Conservation (phyloP, 1,140 invertebrate genomes). For the Zaprionus ghesquierei region DNA sequence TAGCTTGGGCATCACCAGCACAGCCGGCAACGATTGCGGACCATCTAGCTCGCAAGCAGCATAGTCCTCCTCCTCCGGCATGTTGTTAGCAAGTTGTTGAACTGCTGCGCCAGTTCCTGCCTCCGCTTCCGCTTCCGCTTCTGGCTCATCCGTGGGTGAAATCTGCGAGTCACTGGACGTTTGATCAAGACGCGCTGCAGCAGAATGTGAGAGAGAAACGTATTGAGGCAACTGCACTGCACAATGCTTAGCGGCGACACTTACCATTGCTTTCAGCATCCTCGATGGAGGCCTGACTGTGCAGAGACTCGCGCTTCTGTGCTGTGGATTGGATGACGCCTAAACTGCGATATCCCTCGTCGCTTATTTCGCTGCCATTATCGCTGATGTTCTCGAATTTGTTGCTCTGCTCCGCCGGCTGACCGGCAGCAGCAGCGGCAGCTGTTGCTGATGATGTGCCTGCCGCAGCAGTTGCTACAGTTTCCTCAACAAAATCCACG, state of each 20-base stretch:
- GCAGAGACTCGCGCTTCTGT: constrained; percentile 86
- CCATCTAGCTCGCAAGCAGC: constrained; percentile 49
- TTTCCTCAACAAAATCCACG: constrained; percentile 21
- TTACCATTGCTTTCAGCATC: constrained; percentile 88
- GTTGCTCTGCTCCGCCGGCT: constrained; percentile 67
- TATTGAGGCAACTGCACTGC: no score
- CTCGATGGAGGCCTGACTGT: constrained; percentile 87
- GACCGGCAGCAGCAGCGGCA: background rate
- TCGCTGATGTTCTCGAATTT: constrained; percentile 87
- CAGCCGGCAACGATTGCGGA: constrained; percentile 71
- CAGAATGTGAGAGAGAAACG: background rate
- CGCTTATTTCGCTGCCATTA: constrained; percentile 93
- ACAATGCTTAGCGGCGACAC: no score
- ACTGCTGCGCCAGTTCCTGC: constrained; percentile 16
- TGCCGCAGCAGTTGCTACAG: background rate
- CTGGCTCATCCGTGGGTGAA: constrained; percentile 68
- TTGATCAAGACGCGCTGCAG: constrained; percentile 78
- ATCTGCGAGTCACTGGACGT: constrained; percentile 82
- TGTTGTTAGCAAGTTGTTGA: constrained; percentile 4
- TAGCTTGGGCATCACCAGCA: constrained; percentile 41
- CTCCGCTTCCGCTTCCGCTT: constrained; percentile 37
- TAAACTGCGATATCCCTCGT: constrained; percentile 92
- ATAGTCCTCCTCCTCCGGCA: constrained; percentile 32
- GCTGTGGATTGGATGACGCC: constrained; percentile 86
- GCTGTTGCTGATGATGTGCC: background rate